Evolutionary conservation across 2,888 invertebrate genomes (phyloP).

Genomic region (Cosmopolites sordidus): DNA sequence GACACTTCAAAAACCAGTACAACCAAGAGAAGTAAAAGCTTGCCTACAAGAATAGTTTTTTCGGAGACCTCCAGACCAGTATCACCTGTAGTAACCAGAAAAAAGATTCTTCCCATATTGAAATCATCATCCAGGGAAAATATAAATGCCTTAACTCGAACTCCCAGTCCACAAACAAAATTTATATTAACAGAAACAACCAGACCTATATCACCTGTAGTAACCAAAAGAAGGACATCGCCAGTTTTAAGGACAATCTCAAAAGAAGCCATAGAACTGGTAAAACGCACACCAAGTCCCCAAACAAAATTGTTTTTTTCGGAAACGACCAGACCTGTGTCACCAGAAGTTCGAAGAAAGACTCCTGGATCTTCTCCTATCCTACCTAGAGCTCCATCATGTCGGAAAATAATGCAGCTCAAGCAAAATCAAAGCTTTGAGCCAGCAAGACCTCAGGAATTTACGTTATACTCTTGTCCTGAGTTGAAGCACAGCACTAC

Average conservation of each 20-base stretch:
- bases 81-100: constrained; percentile 35
- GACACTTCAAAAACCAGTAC: constrained; percentile 11
- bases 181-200: constrained; percentile 32
- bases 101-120: constrained; percentile 17
- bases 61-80: constrained; percentile 34
- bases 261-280: constrained; percentile 4
- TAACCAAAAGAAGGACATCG: constrained; percentile 43
- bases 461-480: constrained; percentile 33
- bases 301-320: constrained; percentile 29
- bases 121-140: constrained; percentile 20
- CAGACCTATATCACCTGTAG: constrained; percentile 33
- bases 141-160: constrained; percentile 36
- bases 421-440: constrained; percentile 22
- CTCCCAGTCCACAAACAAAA: constrained; percentile 52
- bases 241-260: constrained; percentile 37
- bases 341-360: constrained; percentile 34
- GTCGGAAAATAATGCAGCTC: constrained; percentile 37
- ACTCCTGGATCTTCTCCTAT: constrained; percentile 31
- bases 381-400: constrained; percentile 36
- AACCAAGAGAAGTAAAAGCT: constrained; percentile 49
- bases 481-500: constrained; percentile 48
- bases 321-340: constrained; percentile 34
- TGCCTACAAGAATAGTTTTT: constrained; percentile 49
- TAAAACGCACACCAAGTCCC: constrained; percentile 32
- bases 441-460: constrained; percentile 23